Percentiles rank a stretch among this genome's conserved stretches.
Conservation (phyloP, 2,113 vertebrate species). For the Phyllopteryx taeniolatus region DNA sequence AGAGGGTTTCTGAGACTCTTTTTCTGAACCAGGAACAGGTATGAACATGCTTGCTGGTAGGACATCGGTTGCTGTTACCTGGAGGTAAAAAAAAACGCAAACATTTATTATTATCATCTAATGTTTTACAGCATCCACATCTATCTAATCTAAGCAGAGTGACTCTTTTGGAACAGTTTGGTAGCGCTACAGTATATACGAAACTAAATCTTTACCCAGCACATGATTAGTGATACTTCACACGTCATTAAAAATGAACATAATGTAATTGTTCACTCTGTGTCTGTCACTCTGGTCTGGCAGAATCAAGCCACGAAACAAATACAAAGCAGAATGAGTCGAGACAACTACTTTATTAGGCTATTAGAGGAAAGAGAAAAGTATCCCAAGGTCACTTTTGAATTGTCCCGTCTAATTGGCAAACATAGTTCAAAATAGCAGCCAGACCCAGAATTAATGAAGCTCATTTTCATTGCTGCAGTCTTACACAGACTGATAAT, state of each 20-base stretch:
- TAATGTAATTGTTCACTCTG: background rate
- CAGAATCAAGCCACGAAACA: slow-evolving; percentile 51
- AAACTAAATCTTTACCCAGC: background rate
- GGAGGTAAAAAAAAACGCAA: slow-evolving; percentile 55
- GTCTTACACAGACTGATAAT: slow-evolving; percentile 87
- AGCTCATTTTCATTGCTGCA: slow-evolving; percentile 97
- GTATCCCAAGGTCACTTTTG: slow-evolving; percentile 98
- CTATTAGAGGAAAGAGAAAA: slow-evolving; percentile 81
- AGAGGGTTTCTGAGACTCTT: slow-evolving; percentile 72
- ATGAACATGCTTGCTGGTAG: slow-evolving; percentile 98
- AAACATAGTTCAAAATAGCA: slow-evolving; percentile 98
- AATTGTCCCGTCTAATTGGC: slow-evolving; percentile 99
- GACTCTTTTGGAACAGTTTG: background rate
- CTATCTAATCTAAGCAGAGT: background rate
- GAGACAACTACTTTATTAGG: slow-evolving; percentile 89
- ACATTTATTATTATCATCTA: background rate
- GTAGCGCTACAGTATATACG: background rate
- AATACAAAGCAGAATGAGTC: slow-evolving; percentile 81
- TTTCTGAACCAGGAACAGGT: slow-evolving; percentile 81
- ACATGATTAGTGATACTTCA: slow-evolving; percentile 21
- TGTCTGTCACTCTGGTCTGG: slow-evolving; percentile 19
- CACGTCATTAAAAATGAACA: background rate
- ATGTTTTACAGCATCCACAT: background rate
- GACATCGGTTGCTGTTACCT: slow-evolving; percentile 93
- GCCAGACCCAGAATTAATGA: slow-evolving; percentile 94